phyloP scores from a whole-genome alignment of 2,888 invertebrate species.

The Dolichomitus sp. region DNA sequence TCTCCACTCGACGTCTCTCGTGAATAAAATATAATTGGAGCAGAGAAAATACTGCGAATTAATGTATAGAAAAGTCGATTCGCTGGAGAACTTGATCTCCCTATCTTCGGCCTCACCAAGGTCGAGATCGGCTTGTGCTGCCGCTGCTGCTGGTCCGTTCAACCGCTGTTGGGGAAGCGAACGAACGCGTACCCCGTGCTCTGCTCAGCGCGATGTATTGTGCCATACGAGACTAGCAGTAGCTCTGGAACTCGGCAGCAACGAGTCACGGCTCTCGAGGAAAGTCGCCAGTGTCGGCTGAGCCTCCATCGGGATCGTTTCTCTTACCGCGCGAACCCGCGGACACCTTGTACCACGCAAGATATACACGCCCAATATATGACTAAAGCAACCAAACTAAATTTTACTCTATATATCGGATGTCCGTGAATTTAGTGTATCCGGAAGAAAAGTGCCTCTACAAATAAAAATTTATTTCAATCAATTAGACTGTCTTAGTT shows the following conservation, averaged over 20 bases:
- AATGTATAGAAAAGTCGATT: too few relatives aligned
- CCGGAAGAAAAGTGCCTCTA: not conserved
- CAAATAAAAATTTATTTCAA: not conserved
- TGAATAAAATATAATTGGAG: not conserved
- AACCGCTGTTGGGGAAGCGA: constrained; percentile 33
- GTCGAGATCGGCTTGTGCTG: constrained; percentile 52
- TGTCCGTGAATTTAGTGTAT: not conserved
- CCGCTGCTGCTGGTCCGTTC: constrained; percentile 50
- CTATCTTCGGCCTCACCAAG: constrained; percentile 57
- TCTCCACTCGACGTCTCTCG: not conserved
- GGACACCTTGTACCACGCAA: not conserved
- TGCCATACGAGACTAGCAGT: constrained; percentile 42
- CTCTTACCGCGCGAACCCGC: constrained; percentile 42
- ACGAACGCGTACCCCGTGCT: constrained; percentile 16
- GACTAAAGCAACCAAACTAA: not conserved
- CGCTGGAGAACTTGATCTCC: constrained; percentile 18
- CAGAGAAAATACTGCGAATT: too few relatives aligned
- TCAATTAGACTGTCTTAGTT: not conserved
- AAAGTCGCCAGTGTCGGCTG: constrained; percentile 68
- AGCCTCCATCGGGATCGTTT: constrained; percentile 65
- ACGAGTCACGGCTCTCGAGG: constrained; percentile 64
- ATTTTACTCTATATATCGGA: not conserved
- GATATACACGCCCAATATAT: not conserved
- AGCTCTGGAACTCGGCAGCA: constrained; percentile 35
- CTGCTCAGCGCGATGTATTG: constrained; percentile 2